Evolutionary conservation across 1,140 invertebrate species (phyloP), one percentile per base, ranked within the genome.

Genomic region (Cepaea nemoralis): DNA sequence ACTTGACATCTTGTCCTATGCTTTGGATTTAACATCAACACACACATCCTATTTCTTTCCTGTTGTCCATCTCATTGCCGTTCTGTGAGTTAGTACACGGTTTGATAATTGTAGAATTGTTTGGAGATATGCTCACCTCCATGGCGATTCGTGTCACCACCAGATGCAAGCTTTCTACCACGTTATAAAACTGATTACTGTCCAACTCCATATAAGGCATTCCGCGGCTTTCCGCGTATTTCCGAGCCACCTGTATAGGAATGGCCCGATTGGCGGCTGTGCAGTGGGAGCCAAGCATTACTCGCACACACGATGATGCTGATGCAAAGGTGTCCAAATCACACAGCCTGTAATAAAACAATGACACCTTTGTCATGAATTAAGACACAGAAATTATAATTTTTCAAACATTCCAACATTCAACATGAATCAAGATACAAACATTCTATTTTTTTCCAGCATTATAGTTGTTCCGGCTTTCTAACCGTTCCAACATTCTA

Each of bases 131-230:
- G 1, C 16, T 50, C 1, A 80, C 77, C 10, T 80, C 77, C 42
- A 12, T 40, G 6, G 42, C 50, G 50, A 70, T 70, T 31, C 12
- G 42, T 6, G 69, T 66, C 6, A 45, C 77, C 39, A 80, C 22
- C 8, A 45, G 66, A 40, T 70, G 48, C 16, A 80, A 19, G 40
- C 77, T 70, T 50, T 80, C 77, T 6, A 80, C 42, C 37, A 80
- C 42, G 77, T 80, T 80, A 42, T 70, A 80, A 33, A 45, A 70
- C 0, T 80, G 77, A 5, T 37, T n/a, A 10, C 39, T 45, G 42
- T 80, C 77, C 6, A 48, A 8, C 33, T 80, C 77, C 77, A 70
- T 80, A 48, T 80, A 80, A 14, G 77, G 77, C 63, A 80, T 19
- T n/a, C 3, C 66, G 27, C 66, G 63, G 77, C 67, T 80, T 22